These are phyloP conservation scores for Heterodera filipjevi DNA, from an alignment of 2,888 invertebrate species.

Conservation along the genomic window DNA sequence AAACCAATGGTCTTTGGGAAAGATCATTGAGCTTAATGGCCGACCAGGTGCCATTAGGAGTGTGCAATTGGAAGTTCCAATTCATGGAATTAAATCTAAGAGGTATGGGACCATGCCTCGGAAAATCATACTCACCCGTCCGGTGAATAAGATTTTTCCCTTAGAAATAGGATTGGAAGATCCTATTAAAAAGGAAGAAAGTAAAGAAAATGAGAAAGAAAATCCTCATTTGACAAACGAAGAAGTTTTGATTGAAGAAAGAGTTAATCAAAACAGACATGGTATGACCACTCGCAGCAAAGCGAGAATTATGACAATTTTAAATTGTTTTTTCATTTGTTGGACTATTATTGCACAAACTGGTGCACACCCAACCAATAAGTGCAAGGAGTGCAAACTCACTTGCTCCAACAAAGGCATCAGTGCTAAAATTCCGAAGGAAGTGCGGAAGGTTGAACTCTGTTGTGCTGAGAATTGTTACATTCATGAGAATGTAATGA, in stretches of 20 bases:
- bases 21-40: not conserved
- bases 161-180: not conserved
- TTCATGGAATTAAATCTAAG: not conserved
- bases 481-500: not conserved
- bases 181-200: not conserved
- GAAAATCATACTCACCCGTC: not conserved
- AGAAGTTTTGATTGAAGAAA: not conserved
- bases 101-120: not conserved
- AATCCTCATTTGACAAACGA: too few species aligned
- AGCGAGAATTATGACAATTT: not conserved
- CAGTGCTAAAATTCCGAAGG: not conserved
- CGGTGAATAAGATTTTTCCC: not conserved
- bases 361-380: too few species aligned
- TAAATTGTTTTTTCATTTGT: too few species aligned
- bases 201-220: too few species aligned
- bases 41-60: not conserved
- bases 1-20: conserved; percentile 11
- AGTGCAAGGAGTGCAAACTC: too few species aligned
- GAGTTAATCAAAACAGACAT: not conserved
- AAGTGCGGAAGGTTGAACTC: not conserved
- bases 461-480: not conserved
- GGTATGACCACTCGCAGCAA: conserved; percentile 9
- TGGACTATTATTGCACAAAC: too few species aligned
- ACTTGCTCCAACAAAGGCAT: too few species aligned
- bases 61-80: not conserved